Conservation (phyloP, 2,113 vertebrate genomes). For the Pelobates fuscus region DNA sequence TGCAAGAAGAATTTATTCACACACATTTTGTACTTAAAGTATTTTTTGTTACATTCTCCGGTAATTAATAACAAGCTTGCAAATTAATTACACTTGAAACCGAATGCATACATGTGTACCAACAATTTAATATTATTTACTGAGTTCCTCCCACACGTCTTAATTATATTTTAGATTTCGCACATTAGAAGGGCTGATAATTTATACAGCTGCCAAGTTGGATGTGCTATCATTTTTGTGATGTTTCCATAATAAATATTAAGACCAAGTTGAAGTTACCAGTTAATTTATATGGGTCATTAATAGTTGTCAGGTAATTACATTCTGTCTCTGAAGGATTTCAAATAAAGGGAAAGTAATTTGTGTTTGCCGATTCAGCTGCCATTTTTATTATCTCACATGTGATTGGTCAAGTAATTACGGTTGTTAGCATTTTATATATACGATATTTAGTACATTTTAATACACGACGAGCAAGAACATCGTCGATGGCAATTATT, state of each 20-base stretch:
- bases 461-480: no score
- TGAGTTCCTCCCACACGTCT: constrained; percentile 38
- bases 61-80: constrained; percentile 46
- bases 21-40: constrained; percentile 14
- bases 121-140: constrained; percentile 47
- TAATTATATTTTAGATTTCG: constrained; percentile 45
- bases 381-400: constrained; percentile 7
- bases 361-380: neutral
- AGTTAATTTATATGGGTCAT: constrained; percentile 20
- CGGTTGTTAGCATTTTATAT: no score
- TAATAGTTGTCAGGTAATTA: constrained; percentile 38
- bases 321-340: constrained; percentile 10
- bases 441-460: no score
- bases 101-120: constrained; percentile 48
- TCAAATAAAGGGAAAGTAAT: constrained; percentile 4
- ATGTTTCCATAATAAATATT: constrained; percentile 41
- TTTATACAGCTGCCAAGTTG: constrained; percentile 44
- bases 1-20: constrained; percentile 15
- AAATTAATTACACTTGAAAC: constrained; percentile 42
- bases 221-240: constrained; percentile 38
- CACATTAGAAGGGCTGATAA: constrained; percentile 45
- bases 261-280: constrained; percentile 31
- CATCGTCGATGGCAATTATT: no score
- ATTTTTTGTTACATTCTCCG: constrained; percentile 16
- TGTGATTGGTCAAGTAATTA: constrained; percentile 1